Evolutionary conservation across 2,888 invertebrate genomes (phyloP).

Genomic region (Mellilla xanthometata): DNA sequence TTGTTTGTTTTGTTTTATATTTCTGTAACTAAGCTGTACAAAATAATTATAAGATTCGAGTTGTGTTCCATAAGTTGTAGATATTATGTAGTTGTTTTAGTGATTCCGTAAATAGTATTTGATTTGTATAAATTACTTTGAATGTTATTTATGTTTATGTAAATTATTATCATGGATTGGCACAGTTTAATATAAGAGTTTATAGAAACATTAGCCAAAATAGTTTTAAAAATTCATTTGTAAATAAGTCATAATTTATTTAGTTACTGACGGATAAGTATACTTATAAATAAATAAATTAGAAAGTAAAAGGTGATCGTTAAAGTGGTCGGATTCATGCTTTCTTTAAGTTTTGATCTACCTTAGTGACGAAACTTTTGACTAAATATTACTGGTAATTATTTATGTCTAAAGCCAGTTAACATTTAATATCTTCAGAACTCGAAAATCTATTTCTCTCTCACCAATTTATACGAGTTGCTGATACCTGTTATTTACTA

Average conservation of each 20-base stretch:
- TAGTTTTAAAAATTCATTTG: slow-evolving; percentile 70
- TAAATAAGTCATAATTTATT: slow-evolving; percentile 72
- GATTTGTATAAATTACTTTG: slow-evolving; percentile 34
- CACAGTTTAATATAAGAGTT: slow-evolving; percentile 76
- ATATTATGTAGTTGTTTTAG: slow-evolving; percentile 42
- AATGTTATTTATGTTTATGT: slow-evolving; percentile 40
- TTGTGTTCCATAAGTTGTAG: slow-evolving; percentile 58
- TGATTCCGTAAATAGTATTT: slow-evolving; percentile 42
- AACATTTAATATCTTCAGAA: too few relatives aligned
- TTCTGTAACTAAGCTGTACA: slow-evolving; percentile 70
- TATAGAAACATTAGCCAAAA: slow-evolving; percentile 80
- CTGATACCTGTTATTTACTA: too few relatives aligned
- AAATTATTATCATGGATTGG: slow-evolving; percentile 56
- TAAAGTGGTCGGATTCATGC: slow-evolving; percentile 51
- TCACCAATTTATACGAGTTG: too few relatives aligned
- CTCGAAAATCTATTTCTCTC: too few relatives aligned
- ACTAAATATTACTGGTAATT: too few relatives aligned
- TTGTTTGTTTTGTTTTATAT: slow-evolving; percentile 60
- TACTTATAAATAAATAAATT: slow-evolving; percentile 55
- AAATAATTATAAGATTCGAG: slow-evolving; percentile 66
- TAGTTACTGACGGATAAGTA: slow-evolving; percentile 55
- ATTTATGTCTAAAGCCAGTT: too few relatives aligned
- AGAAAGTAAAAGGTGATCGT: slow-evolving; percentile 64
- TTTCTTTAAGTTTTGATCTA: slow-evolving; percentile 8
- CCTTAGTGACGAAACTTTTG: too few relatives aligned